phyloP scores from a whole-genome alignment of 2,888 invertebrate species.

The Eupithecia dodoneata region DNA sequence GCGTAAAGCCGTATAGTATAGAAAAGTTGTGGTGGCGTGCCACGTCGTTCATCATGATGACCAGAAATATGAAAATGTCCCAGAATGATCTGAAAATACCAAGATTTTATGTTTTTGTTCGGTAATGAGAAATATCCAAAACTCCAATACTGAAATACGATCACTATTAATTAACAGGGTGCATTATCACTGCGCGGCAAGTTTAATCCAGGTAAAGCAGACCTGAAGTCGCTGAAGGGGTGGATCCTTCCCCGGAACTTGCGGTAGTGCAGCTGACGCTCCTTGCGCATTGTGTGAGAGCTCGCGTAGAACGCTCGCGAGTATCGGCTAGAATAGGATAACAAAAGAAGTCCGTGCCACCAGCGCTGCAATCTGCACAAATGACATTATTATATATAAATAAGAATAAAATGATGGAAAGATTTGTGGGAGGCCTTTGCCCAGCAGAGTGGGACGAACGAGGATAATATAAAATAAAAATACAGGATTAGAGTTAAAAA shows the following conservation, averaged over 20 bases:
- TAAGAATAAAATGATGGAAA: background rate
- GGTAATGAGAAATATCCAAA: background rate
- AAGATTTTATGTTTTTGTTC: background rate
- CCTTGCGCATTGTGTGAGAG: conserved; percentile 52
- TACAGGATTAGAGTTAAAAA: too few relatives aligned
- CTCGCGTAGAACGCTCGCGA: conserved; percentile 52
- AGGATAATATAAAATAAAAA: too few relatives aligned
- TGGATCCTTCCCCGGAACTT: conserved; percentile 50
- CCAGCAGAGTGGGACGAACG: too few relatives aligned
- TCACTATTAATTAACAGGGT: background rate
- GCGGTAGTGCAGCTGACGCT: conserved; percentile 53
- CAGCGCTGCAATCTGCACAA: conserved; percentile 44
- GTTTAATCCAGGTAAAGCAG: background rate
- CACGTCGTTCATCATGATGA: conserved; percentile 41
- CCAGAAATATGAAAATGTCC: conserved; percentile 44
- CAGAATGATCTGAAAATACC: conserved; percentile 50
- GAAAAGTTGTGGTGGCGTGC: conserved; percentile 48
- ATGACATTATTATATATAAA: background rate
- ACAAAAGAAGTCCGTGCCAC: conserved; percentile 57
- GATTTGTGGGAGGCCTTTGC: too few relatives aligned
- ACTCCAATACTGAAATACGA: background rate
- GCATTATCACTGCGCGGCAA: background rate
- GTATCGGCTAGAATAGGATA: conserved; percentile 50
- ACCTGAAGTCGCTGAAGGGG: conserved; percentile 54
- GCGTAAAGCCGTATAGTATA: conserved; percentile 34